Percentiles rank a stretch among this genome's conserved stretches.
Evolutionary conservation across 2,797 vertebrate species (phyloP).

Genomic region (Peromyscus melanophrys): DNA sequence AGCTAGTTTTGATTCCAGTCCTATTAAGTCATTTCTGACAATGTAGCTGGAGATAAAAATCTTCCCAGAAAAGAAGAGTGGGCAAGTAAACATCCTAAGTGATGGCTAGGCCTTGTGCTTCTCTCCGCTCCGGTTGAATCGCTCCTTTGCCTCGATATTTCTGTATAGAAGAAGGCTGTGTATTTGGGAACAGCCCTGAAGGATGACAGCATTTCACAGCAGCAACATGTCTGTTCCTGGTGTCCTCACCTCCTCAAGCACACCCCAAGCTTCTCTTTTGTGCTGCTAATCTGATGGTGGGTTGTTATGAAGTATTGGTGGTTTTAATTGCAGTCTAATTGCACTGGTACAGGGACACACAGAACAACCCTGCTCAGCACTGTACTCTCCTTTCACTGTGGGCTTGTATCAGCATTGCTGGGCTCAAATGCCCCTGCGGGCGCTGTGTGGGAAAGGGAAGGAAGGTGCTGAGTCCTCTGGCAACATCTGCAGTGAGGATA

Average conservation of each 20-base stretch:
- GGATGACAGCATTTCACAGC: constrained; percentile 32
- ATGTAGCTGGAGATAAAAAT: constrained; percentile 68
- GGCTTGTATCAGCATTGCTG: neutral
- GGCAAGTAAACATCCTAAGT: constrained; percentile 74
- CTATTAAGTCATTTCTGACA: constrained; percentile 77
- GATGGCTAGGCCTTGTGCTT: constrained; percentile 62
- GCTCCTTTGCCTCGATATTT: constrained; percentile 77
- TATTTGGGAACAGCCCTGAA: constrained; percentile 56
- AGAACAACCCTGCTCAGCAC: neutral
- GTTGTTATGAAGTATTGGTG: constrained; percentile 63
- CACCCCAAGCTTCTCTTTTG: neutral
- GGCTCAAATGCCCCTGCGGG: neutral
- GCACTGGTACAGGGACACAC: constrained; percentile 6
- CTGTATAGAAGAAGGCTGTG: constrained; percentile 71
- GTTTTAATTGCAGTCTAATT: constrained; percentile 67
- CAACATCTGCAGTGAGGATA: neutral
- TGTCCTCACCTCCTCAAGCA: neutral
- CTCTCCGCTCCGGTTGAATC: constrained; percentile 37
- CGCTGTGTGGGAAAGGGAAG: neutral
- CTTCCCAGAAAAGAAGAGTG: constrained; percentile 58
- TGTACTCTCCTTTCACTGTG: neutral
- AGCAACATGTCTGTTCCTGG: constrained; percentile 20
- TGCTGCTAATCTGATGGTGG: neutral
- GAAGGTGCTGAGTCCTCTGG: neutral
- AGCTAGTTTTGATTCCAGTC: constrained; percentile 71